phyloP scores from a whole-genome alignment of 2,888 invertebrate species.

The Trichacis sp. region DNA sequence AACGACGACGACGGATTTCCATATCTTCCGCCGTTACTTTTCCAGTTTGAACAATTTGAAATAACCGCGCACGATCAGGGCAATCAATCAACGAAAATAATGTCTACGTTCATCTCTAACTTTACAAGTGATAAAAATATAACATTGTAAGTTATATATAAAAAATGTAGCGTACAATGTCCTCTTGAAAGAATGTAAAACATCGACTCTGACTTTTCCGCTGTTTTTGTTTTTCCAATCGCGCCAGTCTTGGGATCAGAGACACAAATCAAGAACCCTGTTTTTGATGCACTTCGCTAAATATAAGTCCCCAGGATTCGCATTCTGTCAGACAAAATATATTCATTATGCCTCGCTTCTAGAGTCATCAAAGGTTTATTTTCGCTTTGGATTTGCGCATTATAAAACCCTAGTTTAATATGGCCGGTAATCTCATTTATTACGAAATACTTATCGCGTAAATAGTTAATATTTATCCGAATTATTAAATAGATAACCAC shows the following conservation, averaged over 20 bases:
- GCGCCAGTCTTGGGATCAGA: slow-evolving; percentile 14
- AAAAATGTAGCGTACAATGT: slow-evolving; percentile 25
- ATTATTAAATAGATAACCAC: slow-evolving; percentile 60
- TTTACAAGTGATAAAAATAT: slow-evolving; percentile 26
- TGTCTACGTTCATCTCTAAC: slow-evolving; percentile 18
- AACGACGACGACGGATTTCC: too few relatives aligned
- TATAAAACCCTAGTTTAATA: slow-evolving; percentile 61
- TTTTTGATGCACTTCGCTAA: slow-evolving; percentile 15
- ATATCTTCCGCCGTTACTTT: too few relatives aligned
- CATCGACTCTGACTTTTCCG: slow-evolving; percentile 18
- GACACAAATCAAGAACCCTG: slow-evolving; percentile 20
- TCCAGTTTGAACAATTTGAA: too few relatives aligned
- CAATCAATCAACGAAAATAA: slow-evolving; percentile 20
- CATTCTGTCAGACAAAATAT: slow-evolving; percentile 29
- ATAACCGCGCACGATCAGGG: neutral
- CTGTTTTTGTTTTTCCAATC: slow-evolving; percentile 6
- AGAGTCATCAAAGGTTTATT: slow-evolving; percentile 16
- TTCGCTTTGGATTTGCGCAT: slow-evolving; percentile 46
- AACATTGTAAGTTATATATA: slow-evolving; percentile 18
- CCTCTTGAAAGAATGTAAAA: slow-evolving; percentile 18
- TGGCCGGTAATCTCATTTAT: slow-evolving; percentile 62
- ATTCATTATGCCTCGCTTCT: slow-evolving; percentile 26
- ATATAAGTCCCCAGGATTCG: slow-evolving; percentile 16
- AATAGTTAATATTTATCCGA: slow-evolving; percentile 54
- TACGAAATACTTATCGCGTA: slow-evolving; percentile 51